Percentiles rank a stretch among this genome's conserved stretches.
Conservation (phyloP, 2,888 invertebrate species). For the Isotomurus palustris region DNA sequence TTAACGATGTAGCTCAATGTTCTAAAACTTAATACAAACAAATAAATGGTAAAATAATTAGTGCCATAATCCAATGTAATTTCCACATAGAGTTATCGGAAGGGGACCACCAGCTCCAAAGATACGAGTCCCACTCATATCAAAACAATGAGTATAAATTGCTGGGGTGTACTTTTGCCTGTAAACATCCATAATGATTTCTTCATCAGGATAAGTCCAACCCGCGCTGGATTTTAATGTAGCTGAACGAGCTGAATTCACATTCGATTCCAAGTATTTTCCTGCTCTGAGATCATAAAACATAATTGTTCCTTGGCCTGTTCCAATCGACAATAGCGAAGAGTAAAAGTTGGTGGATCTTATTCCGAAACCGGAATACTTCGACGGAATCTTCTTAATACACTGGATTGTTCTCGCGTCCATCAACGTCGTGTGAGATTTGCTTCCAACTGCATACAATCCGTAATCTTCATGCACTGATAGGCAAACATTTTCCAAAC, state of each 20-base stretch:
- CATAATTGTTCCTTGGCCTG: slow-evolving; percentile 83
- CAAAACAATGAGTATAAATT: slow-evolving; percentile 95
- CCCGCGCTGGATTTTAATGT: slow-evolving; percentile 82
- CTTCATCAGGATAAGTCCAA: slow-evolving; percentile 53
- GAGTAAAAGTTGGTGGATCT: slow-evolving; percentile 87
- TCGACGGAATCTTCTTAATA: slow-evolving; percentile 70
- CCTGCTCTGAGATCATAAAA: slow-evolving; percentile 90
- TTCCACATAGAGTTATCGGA: slow-evolving; percentile 83
- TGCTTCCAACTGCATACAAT: slow-evolving; percentile 88
- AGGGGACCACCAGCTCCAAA: slow-evolving; percentile 95
- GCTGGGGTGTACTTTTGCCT: slow-evolving; percentile 75
- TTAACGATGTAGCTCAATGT: no score
- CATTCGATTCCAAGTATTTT: slow-evolving; percentile 85
- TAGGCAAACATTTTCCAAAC: slow-evolving; percentile 89
- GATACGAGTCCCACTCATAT: slow-evolving; percentile 80
- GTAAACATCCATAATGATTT: slow-evolving; percentile 41
- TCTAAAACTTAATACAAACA: no score
- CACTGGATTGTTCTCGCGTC: slow-evolving; percentile 82
- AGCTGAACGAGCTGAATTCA: slow-evolving; percentile 81
- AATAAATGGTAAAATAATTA: no score
- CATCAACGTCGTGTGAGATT: slow-evolving; percentile 82
- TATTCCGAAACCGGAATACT: slow-evolving; percentile 84
- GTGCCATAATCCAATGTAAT: slow-evolving; percentile 93
- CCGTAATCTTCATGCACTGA: slow-evolving; percentile 74
- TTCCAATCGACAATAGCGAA: slow-evolving; percentile 86